A percentile compares a stretch with the other conserved stretches of the same genome.
Conservation (phyloP, 2,113 vertebrate genomes). For the Bubo blakistoni region DNA sequence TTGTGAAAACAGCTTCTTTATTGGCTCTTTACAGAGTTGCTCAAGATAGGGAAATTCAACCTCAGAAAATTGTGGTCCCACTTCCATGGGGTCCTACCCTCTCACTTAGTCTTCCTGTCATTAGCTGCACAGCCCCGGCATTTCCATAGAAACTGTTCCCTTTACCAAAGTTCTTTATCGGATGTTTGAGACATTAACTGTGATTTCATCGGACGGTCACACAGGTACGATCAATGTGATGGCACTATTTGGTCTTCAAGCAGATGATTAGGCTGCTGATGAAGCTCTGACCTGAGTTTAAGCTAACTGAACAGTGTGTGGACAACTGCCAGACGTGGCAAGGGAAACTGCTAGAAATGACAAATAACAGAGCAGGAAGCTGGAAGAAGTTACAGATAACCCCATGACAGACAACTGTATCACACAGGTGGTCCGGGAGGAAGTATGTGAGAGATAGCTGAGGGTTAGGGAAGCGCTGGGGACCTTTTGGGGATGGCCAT, state of each 20-base stretch:
- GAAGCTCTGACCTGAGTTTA: background rate
- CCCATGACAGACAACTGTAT: background rate
- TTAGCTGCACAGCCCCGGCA: too few relatives aligned
- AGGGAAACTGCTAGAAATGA: background rate
- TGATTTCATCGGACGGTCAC: too few relatives aligned
- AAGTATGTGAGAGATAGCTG: background rate
- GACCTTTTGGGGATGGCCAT: background rate
- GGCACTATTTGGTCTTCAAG: background rate
- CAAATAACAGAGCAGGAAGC: background rate
- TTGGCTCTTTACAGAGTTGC: too few relatives aligned
- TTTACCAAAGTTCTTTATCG: too few relatives aligned
- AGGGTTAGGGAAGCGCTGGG: background rate
- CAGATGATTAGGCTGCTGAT: background rate
- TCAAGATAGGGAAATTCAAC: too few relatives aligned
- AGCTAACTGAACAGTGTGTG: background rate
- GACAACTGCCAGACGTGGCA: background rate
- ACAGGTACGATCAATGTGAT: background rate
- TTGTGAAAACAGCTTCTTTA: too few relatives aligned
- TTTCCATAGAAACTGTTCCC: too few relatives aligned
- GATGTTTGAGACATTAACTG: too few relatives aligned
- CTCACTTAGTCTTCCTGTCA: too few relatives aligned
- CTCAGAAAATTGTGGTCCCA: too few relatives aligned
- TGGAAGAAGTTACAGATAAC: background rate
- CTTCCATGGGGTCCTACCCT: too few relatives aligned
- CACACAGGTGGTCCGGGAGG: background rate